A percentile compares a stretch with the other conserved stretches of the same genome.
Conservation (phyloP, 2,113 vertebrate species). For the Petrocephalus microphthalmus region DNA sequence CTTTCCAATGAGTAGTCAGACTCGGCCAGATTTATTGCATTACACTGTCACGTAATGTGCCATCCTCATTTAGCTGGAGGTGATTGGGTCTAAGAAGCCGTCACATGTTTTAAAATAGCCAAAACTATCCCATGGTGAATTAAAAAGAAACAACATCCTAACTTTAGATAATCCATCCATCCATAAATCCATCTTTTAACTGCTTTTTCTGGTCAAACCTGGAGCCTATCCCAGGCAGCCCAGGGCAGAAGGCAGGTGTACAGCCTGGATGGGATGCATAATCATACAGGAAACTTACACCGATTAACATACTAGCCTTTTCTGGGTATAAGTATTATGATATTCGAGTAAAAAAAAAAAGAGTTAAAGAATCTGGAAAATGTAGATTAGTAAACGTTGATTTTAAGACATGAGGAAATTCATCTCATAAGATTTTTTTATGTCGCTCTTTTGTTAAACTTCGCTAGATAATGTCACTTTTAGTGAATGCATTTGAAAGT, state of each 20-base stretch:
- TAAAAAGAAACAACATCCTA: background rate
- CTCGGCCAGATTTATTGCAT: background rate
- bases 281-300: background rate
- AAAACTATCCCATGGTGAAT: background rate
- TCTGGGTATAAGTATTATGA: background rate
- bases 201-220: background rate
- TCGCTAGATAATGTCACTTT: background rate
- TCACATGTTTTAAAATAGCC: background rate
- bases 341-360: background rate
- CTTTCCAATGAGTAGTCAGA: background rate
- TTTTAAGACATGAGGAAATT: background rate
- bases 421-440: background rate
- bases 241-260: background rate
- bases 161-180: background rate
- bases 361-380: background rate
- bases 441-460: background rate
- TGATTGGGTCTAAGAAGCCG: background rate
- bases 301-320: background rate
- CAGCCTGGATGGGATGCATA: background rate
- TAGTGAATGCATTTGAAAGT: background rate
- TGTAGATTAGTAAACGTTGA: background rate
- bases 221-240: background rate
- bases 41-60: background rate
- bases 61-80: background rate
- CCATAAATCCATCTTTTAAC: background rate